phyloP scores from a whole-genome alignment of 2,888 invertebrate genomes.

The Oligia fasciuncula region DNA sequence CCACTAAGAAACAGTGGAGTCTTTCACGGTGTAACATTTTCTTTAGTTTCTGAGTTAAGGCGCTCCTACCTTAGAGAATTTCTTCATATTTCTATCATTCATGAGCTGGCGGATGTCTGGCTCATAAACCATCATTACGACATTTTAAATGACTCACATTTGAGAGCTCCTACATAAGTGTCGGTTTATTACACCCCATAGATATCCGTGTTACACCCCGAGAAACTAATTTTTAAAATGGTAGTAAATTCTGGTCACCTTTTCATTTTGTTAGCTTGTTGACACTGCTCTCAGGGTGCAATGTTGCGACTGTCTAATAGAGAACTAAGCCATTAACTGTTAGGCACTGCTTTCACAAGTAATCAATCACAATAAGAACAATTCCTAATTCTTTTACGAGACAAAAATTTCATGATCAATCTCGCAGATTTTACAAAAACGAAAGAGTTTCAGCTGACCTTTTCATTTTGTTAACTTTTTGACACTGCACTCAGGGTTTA shows the following conservation, averaged over 20 bases:
- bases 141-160: constrained; percentile 31
- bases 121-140: constrained; percentile 31
- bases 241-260: not conserved
- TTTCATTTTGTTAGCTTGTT: not conserved
- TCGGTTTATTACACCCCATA: not conserved
- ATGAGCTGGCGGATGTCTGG: constrained; percentile 16
- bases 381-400: not conserved
- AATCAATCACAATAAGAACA: not conserved
- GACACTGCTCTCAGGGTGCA: not conserved
- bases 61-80: not conserved
- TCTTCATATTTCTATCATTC: constrained; percentile 9
- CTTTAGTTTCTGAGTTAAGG: not conserved
- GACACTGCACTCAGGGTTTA: not conserved
- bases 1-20: not conserved
- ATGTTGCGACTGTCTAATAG: not conserved
- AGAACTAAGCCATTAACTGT: not conserved
- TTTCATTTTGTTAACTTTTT: not conserved
- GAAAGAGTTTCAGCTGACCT: not conserved
- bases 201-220: not conserved
- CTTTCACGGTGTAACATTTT: not conserved
- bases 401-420: not conserved
- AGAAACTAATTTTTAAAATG: not conserved
- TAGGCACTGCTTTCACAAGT: not conserved
- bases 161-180: constrained; percentile 4
- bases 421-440: not conserved